Evolutionary conservation across 2,113 vertebrate species (phyloP).

Genomic region (Stegostoma tigrinum): DNA sequence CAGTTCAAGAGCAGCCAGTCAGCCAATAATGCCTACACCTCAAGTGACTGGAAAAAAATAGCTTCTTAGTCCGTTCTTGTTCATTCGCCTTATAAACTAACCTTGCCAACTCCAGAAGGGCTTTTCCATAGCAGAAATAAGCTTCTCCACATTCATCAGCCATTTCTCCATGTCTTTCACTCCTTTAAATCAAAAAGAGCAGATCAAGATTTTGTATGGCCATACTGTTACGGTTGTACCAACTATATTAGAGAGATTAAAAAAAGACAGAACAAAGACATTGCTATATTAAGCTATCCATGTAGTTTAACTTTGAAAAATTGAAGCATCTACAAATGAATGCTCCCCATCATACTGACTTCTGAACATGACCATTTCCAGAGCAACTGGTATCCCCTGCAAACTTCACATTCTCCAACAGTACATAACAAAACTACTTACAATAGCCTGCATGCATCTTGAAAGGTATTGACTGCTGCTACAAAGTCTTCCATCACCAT

Average conservation of each 20-base stretch:
- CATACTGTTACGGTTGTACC: background rate
- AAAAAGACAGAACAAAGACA: background rate
- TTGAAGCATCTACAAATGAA: background rate
- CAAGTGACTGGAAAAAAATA: no score
- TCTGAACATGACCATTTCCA: background rate
- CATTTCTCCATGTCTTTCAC: constrained; percentile 85
- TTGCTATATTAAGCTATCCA: background rate
- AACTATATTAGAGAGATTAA: background rate
- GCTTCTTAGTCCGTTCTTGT: background rate
- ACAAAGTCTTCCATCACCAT: constrained; percentile 91
- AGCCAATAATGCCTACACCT: no score
- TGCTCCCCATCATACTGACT: background rate
- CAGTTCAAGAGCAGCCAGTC: no score
- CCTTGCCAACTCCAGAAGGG: constrained; percentile 91
- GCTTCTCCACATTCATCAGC: constrained; percentile 93
- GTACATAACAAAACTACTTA: constrained; percentile 58
- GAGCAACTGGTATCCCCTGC: background rate
- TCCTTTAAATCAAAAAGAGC: constrained; percentile 57
- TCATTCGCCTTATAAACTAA: constrained; percentile 43
- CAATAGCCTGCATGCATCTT: constrained; percentile 89
- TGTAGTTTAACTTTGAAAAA: background rate
- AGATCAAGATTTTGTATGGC: constrained; percentile 1
- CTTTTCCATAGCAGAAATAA: constrained; percentile 90
- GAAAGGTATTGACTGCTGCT: constrained; percentile 83
- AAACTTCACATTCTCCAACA: background rate